phyloP scores from a whole-genome alignment of 1,140 invertebrate species.

The Zaprionus ghesquierei region DNA sequence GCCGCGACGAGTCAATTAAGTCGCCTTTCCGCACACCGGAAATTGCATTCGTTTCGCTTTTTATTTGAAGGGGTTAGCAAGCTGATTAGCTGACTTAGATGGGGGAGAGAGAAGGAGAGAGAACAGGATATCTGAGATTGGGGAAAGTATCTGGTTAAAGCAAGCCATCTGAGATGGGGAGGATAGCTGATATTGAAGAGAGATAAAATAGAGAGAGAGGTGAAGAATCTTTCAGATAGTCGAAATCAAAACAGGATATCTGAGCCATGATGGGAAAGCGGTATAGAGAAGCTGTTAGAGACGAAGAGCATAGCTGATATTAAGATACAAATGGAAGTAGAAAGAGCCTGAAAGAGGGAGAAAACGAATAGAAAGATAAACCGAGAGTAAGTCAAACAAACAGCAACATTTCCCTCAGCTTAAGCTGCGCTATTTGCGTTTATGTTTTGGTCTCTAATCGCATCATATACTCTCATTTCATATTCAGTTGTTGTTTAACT shows the following conservation, averaged over 20 bases:
- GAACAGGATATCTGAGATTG: neutral
- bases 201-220: too few relatives aligned
- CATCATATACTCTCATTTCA: neutral
- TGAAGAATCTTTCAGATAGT: too few relatives aligned
- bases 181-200: too few relatives aligned
- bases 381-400: neutral
- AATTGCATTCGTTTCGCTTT: constrained; percentile 14
- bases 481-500: constrained; percentile 2
- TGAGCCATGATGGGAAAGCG: too few relatives aligned
- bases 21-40: constrained; percentile 45
- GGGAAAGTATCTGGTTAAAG: too few relatives aligned
- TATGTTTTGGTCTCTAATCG: neutral
- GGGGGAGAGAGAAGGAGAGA: neutral
- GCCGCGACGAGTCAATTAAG: constrained; percentile 46
- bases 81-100: constrained; percentile 27
- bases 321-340: neutral
- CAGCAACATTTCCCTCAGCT: neutral
- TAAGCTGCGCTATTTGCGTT: neutral
- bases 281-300: neutral
- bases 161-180: too few relatives aligned
- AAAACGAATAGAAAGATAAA: neutral
- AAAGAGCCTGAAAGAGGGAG: neutral
- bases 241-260: too few relatives aligned
- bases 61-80: constrained; percentile 17
- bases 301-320: neutral